Conservation (phyloP, 2,113 vertebrate species). For the Pseudorhombus dupliciocellatus region DNA sequence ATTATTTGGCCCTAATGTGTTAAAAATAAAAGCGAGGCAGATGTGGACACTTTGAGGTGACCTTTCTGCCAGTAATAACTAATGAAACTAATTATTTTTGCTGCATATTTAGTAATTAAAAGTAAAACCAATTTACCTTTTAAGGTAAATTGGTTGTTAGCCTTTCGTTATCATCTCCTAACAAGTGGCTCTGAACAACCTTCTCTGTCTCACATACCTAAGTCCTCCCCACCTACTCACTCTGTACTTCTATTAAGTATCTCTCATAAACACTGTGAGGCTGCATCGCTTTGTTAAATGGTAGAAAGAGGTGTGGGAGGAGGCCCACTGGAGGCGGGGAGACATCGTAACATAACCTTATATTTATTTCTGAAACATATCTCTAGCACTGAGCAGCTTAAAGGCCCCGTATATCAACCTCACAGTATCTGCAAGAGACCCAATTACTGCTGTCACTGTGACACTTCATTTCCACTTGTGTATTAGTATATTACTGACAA, state of each 20-base stretch:
- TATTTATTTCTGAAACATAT: slow-evolving; percentile 15
- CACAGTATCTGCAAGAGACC: neutral
- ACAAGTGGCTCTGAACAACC: slow-evolving; percentile 9
- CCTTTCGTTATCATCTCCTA: neutral
- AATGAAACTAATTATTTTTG: too few species aligned
- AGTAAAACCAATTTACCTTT: too few species aligned
- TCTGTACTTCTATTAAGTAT: slow-evolving; percentile 11
- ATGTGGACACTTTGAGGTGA: too few species aligned
- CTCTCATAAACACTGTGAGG: slow-evolving; percentile 9
- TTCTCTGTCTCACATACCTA: neutral
- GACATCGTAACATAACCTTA: slow-evolving; percentile 17
- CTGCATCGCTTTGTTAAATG: slow-evolving; percentile 22
- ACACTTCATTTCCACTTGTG: neutral
- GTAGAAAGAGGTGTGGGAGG: slow-evolving; percentile 22
- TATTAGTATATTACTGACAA: too few species aligned
- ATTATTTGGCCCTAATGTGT: too few species aligned
- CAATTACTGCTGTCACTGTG: neutral
- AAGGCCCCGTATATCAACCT: neutral
- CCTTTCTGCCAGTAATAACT: too few species aligned
- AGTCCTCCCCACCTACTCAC: slow-evolving; percentile 34
- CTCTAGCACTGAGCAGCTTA: neutral
- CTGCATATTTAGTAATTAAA: too few species aligned
- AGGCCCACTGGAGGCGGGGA: neutral
- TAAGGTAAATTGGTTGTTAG: neutral
- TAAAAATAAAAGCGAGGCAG: too few species aligned